Evolutionary conservation across 2,797 vertebrate species (phyloP), one percentile per base, ranked within the genome.

Genomic region (Amphiprion clarkii): DNA sequence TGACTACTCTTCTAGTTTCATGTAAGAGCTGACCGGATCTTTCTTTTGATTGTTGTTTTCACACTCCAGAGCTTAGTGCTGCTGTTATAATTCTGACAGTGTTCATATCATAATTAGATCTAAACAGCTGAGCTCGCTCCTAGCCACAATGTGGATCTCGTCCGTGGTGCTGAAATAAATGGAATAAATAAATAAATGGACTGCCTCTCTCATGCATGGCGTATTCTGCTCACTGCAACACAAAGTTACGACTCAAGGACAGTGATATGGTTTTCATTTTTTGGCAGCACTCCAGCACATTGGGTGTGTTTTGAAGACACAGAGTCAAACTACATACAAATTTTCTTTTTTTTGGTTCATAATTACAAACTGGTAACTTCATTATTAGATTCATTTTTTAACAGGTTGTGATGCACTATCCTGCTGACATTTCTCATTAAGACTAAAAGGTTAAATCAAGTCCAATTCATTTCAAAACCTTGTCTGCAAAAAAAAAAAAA

Each of bases 31-130:
- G 39, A 23, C 33, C 48, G 52, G 40, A 67, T 73, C 65, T 64
- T 29, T 42, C 48, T 44, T 67, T 64, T 12, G 48, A 68, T 62
- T 58, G 25, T 59, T 71, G 29, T 65, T 78, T 33, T 55, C 61
- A 68, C 25, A 55, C 52, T 21, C 16, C 6, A 1, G 49, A 19
- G 63, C 61, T 74, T 17, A 27, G 62, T 57, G 56, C 36, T 73
- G 63, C 65, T 76, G 64, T 69, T 71, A 59, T 64, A 60, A 81
- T 76, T 76, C 57, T 23, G 44, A 61, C 60, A 61, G 64, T 71
- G 21, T 66, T 71, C 46, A 31, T 67, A 79, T 87, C 67, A 67
- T 82, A 85, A 87, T 83, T 82, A 70, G 74, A 88, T 82, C 76
- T 71, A 67, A 83, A 80, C 62, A 67, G 66, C 71, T 58, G 52